Evolutionary conservation across 2,888 invertebrate genomes (phyloP), one percentile per base, ranked within the genome.

Genomic region (Diarsia rubi): DNA sequence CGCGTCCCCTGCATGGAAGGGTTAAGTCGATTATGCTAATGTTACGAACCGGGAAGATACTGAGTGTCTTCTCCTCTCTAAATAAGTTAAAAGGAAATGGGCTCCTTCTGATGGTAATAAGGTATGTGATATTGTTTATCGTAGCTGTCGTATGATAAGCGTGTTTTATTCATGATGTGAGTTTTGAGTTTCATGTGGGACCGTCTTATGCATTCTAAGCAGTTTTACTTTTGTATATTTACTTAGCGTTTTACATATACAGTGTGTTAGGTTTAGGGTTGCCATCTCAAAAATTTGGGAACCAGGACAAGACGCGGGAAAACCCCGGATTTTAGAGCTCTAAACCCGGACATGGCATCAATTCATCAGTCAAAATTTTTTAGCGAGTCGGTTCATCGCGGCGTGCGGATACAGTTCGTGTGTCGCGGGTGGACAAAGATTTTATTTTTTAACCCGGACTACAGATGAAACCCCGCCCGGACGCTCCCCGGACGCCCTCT

Each of bases 21-120:
- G 87, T 73, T 85, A 78, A 87, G 70, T 82, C 83, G 76, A 85
- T 85, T 85, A 87, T 77, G 86, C 66, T 85, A 85, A 85, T 79
- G 69, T 81, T 63, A 78, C 72, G 73, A 73, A 69, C 71, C 60
- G 69, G 70, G 44, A 81, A 85, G 85, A 85, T 70, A 73, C 74
- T 67, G 70, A 72, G 72, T 80, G 80, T 83, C 80, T 83, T 71
- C 68, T 44, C 69, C 60, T 57, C 54, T 67, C 52, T 69, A 75
- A 79, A 79, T 73, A 70, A 75, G 71, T 79, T 83, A 75, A 83
- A 70, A 71, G 69, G 79, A 82, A 75, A 79, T 71, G 79, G 66
- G 57, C 59, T 73, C 70, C 81, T 79, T 81, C 66, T 83, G 79
- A 75, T 79, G 79, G 71, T 52, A 75, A 82, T 79, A 69, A 78